Base-by-base conservation (phyloP, 1,140 invertebrate genomes). In the Semibalanus balanoides region DNA sequence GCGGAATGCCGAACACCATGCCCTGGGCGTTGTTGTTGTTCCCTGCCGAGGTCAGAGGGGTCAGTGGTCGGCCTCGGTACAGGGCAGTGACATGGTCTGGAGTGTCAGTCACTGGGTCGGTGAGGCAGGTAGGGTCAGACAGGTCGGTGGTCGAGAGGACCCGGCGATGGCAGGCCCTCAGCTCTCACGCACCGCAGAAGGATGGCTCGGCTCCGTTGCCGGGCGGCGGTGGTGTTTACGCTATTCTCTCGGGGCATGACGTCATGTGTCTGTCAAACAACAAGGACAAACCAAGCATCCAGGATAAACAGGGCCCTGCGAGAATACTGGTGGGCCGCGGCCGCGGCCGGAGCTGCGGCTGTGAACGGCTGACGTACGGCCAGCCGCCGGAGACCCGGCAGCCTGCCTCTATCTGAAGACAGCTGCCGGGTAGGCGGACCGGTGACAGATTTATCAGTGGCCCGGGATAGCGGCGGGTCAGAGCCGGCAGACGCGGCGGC, bases 1-100 rank as follows among this genome's bases (percentile, higher is more conserved):
- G 83, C 14, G 93, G 88, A 78, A 94, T 89, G 3, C 93, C 93
- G 82, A 96, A 96, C 77, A 95, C 90, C 76, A 91, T 79, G 0
- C 86, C 85, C 40, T 64, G 51, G 51, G 51, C 51, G 51, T 64
- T 64, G 51, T 64, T 64, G 51, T 64, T 64, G 51, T 64, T 64
- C 51, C 51, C 51, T 64, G 51, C 35, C 5, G 22, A 64, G 51
- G 51, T 64, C 51, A 25, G 51, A 64, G 51, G 51, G 14, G 51
- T 19, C 9, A 64, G 1, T 25, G 22, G 11, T 1, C 22, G 9
- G 22, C 22, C 14, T 14, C 14, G 14, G 51, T 19, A 7, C 5
- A 17, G 5, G 35, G 51, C 51, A 19, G 7, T 64, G 51, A 64
- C 11, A 25, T 25, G 14, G 51, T 7, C 35, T 40, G 35, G 35